Conservation (phyloP, 2,113 vertebrate genomes). For the Cichladusa arquata region DNA sequence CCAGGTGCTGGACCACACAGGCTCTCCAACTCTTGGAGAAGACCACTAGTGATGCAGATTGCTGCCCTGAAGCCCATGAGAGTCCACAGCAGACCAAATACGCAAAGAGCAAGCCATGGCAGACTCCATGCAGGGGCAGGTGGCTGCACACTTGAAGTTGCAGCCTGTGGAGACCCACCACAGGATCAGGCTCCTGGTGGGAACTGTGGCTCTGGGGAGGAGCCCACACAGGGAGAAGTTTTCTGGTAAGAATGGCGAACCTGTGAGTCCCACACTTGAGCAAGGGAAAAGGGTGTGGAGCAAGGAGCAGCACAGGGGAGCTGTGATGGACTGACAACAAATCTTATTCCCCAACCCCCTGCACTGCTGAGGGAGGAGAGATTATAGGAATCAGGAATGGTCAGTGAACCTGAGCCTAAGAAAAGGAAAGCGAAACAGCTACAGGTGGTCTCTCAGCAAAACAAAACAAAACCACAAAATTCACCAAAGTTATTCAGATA, state of each 20-base stretch:
- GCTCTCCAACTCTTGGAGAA: neutral
- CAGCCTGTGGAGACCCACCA: neutral
- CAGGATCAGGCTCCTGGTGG: neutral
- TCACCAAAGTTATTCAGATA: neutral
- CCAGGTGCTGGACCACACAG: neutral
- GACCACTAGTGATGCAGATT: neutral
- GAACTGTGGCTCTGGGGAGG: neutral
- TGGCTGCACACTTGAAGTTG: neutral
- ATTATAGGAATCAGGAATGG: neutral
- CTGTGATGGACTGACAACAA: neutral
- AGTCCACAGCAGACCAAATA: neutral
- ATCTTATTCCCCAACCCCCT: neutral
- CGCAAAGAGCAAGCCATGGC: neutral
- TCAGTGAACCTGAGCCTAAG: neutral
- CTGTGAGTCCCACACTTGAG: neutral
- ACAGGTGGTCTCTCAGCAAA: neutral
- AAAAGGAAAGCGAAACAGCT: neutral
- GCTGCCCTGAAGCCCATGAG: neutral
- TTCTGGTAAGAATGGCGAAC: neutral
- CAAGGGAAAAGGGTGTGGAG: neutral
- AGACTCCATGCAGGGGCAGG: rapidly evolving
- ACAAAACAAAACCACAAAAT: neutral
- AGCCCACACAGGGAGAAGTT: neutral
- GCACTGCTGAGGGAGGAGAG: neutral
- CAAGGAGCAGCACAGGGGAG: neutral